Evolutionary conservation across 2,113 vertebrate species (phyloP), one percentile per base, ranked within the genome.

Genomic region (Chaenogobius annularis): DNA sequence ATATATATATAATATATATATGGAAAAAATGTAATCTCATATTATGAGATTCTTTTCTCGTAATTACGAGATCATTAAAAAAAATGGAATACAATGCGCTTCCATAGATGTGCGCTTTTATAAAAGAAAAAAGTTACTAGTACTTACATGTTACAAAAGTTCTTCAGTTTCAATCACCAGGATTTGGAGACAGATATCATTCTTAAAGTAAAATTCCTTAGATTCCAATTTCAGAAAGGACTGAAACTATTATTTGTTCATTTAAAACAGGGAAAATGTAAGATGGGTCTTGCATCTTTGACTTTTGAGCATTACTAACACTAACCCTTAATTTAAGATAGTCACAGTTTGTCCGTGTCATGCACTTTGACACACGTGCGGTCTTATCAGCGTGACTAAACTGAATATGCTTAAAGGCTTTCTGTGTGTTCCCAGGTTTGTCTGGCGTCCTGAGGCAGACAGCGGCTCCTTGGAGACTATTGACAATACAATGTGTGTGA

Each of bases 361-460:
- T 79, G 74, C 71, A 55, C 83, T 69, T 74, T 79, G 1, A 66
- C 85, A 83, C 73, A 79, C 66, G 79, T 74, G 73, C 78, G 79
- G 75, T 56, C 40, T 50, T 66, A 70, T 83, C 59, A 67, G 47
- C 47, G 46, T 73, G 69, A 59, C 79, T 69, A 70, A 77, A 31
- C 64, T 20, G 69, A 43, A 37, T n/a, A 70, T 56, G 66, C 48
- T 62, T 40, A 70, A 70, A 74, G 74, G 75, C 6, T 43, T 55
- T 68, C 43, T 19, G 3, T 63, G 70, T 44, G 56, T 70, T 74
- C 72, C 58, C 47, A 47, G 46, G 63, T 56, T 55, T 37, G 40
- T 4, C 54, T 52, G 70, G 68, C 5, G 11, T 79, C 1, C 79
- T 72, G 5, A 76, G 65, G 80, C 70, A 72, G 79, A 74, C 71